Conservation (phyloP, 1,140 invertebrate species). For the Limonius californicus region DNA sequence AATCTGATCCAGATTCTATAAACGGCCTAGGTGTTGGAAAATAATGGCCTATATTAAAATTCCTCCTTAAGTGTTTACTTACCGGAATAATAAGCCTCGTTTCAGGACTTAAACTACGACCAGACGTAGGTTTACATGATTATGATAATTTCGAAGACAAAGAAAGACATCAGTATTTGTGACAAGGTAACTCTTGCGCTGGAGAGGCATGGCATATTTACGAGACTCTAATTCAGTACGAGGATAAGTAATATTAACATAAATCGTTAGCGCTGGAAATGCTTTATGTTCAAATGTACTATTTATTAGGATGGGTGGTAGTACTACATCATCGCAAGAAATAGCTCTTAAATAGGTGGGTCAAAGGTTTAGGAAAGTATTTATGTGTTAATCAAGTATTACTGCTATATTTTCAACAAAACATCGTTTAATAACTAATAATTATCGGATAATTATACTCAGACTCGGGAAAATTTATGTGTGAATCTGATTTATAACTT, state of each 20-base stretch:
- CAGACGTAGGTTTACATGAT: too few species aligned
- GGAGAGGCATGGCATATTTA: slow-evolving; percentile 15
- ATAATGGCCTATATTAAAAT: background rate
- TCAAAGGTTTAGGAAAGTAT: too few species aligned
- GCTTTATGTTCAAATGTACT: background rate
- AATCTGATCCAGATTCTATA: background rate
- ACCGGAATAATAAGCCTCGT: background rate
- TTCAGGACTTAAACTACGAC: background rate
- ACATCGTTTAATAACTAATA: too few species aligned
- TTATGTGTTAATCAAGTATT: too few species aligned
- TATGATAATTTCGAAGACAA: slow-evolving; percentile 15
- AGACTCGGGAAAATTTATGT: too few species aligned
- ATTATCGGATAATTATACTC: too few species aligned
- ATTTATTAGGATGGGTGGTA: background rate
- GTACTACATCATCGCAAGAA: background rate
- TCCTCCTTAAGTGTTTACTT: too few species aligned
- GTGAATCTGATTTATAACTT: too few species aligned
- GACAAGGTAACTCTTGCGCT: slow-evolving; percentile 20
- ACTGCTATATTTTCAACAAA: too few species aligned
- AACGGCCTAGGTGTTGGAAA: background rate
- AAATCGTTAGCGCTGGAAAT: background rate
- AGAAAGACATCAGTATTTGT: slow-evolving; percentile 23
- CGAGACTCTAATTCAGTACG: slow-evolving; percentile 22
- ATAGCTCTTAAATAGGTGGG: too few species aligned
- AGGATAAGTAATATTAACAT: slow-evolving; percentile 15